These are phyloP conservation scores for Apolygus lucorum DNA, from an alignment of 1,140 invertebrate species.

Conservation along the genomic window DNA sequence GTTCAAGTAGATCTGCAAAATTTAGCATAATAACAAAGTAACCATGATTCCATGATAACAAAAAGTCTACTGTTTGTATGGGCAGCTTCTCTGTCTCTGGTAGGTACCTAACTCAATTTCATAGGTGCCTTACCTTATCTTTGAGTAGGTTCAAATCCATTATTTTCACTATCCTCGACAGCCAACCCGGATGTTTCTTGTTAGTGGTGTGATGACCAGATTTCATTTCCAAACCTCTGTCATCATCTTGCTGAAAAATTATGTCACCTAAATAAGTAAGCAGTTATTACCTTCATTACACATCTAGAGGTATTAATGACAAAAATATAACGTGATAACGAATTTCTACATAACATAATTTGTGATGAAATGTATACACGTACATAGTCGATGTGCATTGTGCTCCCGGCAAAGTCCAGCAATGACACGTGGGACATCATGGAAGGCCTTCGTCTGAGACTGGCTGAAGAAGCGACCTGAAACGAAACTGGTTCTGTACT, in stretches of 20 bases:
- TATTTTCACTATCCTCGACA: conserved; percentile 53
- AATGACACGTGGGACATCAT: conserved; percentile 59
- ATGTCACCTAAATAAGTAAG: no score
- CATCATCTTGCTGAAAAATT: conserved; percentile 22
- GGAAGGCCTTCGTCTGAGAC: conserved; percentile 44
- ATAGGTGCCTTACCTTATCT: conserved; percentile 40
- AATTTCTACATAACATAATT: no score
- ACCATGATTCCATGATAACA: no score
- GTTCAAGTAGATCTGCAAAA: conserved; percentile 48
- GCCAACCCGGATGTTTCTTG: conserved; percentile 42
- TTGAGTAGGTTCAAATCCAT: conserved; percentile 57
- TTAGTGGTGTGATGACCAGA: neutral
- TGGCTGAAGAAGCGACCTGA: neutral
- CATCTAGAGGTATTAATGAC: no score
- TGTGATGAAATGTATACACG: no score
- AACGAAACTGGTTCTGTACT: no score
- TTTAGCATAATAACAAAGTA: no score
- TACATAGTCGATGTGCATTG: conserved; percentile 30
- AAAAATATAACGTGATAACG: no score
- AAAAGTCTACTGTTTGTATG: no score
- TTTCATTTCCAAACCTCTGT: conserved; percentile 5
- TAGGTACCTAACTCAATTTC: no score
- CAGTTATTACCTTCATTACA: no score
- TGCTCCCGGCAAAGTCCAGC: conserved; percentile 55
- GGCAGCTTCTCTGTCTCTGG: no score